phyloP scores from a whole-genome alignment of 1,140 invertebrate species.

The Hylaeus volcanicus region DNA sequence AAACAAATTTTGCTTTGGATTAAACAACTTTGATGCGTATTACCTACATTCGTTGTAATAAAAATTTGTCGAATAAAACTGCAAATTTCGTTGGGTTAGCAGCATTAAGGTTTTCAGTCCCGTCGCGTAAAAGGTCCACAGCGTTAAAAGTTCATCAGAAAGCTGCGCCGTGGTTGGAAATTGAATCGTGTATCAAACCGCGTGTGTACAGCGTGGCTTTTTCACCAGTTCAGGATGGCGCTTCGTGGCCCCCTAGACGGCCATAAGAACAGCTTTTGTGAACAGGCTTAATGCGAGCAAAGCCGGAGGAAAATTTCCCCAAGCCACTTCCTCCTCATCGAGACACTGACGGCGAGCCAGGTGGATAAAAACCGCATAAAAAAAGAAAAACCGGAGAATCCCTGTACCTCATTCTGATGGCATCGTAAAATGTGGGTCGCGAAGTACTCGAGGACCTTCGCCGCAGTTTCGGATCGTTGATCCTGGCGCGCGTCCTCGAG shows the following conservation, averaged over 20 bases:
- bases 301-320: conserved; percentile 8
- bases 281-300: conserved; percentile 12
- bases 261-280: not conserved
- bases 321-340: not conserved
- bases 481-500: not conserved
- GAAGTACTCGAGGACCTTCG: not conserved
- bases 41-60: no score
- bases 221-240: not conserved
- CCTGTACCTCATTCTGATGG: not conserved
- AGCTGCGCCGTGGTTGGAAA: not conserved
- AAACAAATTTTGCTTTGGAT: no score
- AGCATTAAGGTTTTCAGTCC: no score
- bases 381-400: not conserved
- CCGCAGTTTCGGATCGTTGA: conserved; percentile 4
- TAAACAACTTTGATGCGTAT: no score
- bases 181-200: conserved; percentile 6
- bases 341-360: not conserved
- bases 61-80: no score
- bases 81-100: no score
- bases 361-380: conserved; percentile 1
- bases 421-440: conserved; percentile 19
- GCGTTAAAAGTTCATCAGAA: no score
- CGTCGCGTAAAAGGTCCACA: no score
- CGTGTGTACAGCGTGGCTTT: not conserved
- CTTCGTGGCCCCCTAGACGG: not conserved